Base-by-base conservation (phyloP, 1,140 invertebrate genomes). In the Gryon sp. region DNA sequence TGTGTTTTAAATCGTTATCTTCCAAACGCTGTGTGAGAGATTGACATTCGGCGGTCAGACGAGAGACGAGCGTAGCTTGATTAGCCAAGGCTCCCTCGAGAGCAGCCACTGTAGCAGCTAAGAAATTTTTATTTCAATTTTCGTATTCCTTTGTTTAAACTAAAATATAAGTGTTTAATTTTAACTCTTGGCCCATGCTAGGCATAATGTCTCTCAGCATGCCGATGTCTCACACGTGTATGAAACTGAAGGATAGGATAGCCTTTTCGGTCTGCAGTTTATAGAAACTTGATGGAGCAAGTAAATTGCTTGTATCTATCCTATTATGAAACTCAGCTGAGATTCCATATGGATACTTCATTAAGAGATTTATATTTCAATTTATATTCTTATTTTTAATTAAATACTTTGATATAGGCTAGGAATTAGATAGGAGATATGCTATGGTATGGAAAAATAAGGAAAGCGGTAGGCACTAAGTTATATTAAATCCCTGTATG, bases 41-140 rank as follows among this genome's bases (percentile, higher is more conserved):
- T 90, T 94, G 94, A 91, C 94, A 95, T 91, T 96, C 94, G 82
- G 90, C 90, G 82, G 94, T 94, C 84, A 96, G 92, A 92, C 94
- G 95, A 90, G 95, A 94, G 92, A 95, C 93, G 91, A 95, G 92
- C 91, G 92, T 92, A 90, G 94, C 94, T 92, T 96, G 94, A 88
- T 93, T 94, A 89, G 92, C 92, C 90, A 96, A 92, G 91, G 95
- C 93, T 86, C 92, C 91, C 91, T 95, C 94, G 89, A 96, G 92
- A 90, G 94, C 94, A 90, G 92, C 91, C 87, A 95, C 93, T 82
- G 93, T 95, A 89, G 92, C 92, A 92, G 91, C 93, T 94, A 92
- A 88, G 92, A 90, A 88, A 90, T 83, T n/a, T n/a, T n/a, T n/a
- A n/a, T n/a, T n/a, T 84, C 38, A 78, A 65, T 84, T 84, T 75